These are phyloP conservation scores for Patella ulyssiponensis DNA, from an alignment of 2,888 invertebrate species.

Conservation along the genomic window DNA sequence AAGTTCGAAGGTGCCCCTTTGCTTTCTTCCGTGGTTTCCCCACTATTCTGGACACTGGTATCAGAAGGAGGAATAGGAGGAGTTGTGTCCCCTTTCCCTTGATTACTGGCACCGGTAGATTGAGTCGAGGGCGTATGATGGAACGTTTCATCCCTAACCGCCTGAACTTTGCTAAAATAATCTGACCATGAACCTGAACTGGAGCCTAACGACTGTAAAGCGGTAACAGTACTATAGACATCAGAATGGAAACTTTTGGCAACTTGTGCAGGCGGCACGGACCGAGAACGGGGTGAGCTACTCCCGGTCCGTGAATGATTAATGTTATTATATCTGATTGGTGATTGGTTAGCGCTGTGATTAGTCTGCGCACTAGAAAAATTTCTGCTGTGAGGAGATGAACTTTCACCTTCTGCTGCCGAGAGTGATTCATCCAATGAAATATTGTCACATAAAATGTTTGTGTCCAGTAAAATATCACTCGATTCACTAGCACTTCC, in stretches of 20 bases:
- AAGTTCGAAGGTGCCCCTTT: background rate
- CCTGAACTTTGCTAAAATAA: constrained; percentile 65
- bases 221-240: constrained; percentile 69
- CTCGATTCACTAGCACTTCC: constrained; percentile 7
- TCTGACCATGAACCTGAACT: constrained; percentile 54
- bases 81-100: background rate
- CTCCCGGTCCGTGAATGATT: background rate
- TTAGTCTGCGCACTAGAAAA: constrained; percentile 22
- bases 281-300: constrained; percentile 27
- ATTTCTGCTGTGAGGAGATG: constrained; percentile 1
- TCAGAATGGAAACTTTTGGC: constrained; percentile 66
- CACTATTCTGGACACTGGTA: background rate
- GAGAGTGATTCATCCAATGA: background rate
- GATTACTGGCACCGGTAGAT: background rate
- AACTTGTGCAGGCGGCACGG: constrained; percentile 45
- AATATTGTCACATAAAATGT: background rate
- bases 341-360: constrained; percentile 26
- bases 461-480: background rate
- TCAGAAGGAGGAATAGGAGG: background rate
- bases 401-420: constrained; percentile 24
- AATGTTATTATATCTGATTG: constrained; percentile 14
- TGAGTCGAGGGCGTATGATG: background rate
- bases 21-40: constrained; percentile 7
- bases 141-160: constrained; percentile 61
- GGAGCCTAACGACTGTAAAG: constrained; percentile 65